phyloP scores from a whole-genome alignment of 2,113 vertebrate species.

The Apodemus sylvaticus region DNA sequence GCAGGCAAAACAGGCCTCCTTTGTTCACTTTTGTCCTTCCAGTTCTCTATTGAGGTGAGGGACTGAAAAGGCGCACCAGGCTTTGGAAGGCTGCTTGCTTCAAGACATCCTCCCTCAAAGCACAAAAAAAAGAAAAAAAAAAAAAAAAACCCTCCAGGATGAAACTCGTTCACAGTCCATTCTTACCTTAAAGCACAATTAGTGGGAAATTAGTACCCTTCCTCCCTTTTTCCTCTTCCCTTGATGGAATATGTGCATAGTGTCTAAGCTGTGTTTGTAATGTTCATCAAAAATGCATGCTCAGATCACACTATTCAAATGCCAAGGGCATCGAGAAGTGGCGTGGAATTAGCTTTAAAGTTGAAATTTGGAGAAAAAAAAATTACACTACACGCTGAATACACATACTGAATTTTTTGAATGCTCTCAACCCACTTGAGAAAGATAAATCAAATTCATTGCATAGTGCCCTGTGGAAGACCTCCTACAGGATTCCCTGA shows the following conservation, averaged over 20 bases:
- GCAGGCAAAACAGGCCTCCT: slow-evolving; percentile 95
- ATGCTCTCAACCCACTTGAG: slow-evolving; percentile 91
- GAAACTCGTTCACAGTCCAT: slow-evolving; percentile 68
- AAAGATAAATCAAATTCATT: slow-evolving; percentile 91
- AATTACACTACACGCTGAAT: slow-evolving; percentile 65
- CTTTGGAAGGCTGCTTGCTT: slow-evolving; percentile 83
- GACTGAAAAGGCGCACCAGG: slow-evolving; percentile 86
- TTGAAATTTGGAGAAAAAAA: slow-evolving; percentile 80
- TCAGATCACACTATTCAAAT: slow-evolving; percentile 59
- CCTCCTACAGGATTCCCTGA: slow-evolving; percentile 92
- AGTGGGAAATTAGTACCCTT: slow-evolving; percentile 67
- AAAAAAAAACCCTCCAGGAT: slow-evolving; percentile 54
- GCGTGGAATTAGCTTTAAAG: slow-evolving; percentile 64
- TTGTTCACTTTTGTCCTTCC: slow-evolving; percentile 92
- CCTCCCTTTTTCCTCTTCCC: neutral
- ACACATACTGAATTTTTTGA: slow-evolving; percentile 87
- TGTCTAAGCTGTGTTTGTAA: neutral
- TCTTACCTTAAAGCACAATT: slow-evolving; percentile 76
- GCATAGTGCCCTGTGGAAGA: slow-evolving; percentile 83
- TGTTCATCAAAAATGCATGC: slow-evolving; percentile 17
- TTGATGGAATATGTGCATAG: slow-evolving; percentile 5
- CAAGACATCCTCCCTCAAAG: slow-evolving; percentile 79
- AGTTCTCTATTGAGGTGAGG: slow-evolving; percentile 92
- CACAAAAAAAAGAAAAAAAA: slow-evolving; percentile 57
- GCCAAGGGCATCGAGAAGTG: slow-evolving; percentile 26